phyloP scores from a whole-genome alignment of 2,888 invertebrate genomes.

The Marronus borbonicus region DNA sequence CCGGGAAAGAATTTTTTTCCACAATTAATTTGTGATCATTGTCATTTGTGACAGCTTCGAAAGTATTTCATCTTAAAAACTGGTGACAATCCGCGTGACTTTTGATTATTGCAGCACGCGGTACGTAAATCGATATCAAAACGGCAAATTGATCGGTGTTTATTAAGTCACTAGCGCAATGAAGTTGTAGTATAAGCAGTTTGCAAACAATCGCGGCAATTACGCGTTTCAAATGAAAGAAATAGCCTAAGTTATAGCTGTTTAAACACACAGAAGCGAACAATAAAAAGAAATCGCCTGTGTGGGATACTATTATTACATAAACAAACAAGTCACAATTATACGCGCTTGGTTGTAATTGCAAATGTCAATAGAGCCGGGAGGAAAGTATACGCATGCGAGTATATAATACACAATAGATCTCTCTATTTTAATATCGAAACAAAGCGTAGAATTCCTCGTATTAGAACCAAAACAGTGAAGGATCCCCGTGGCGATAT shows the following conservation, averaged over 20 bases:
- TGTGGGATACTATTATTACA: slow-evolving; percentile 45
- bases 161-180: slow-evolving; percentile 41
- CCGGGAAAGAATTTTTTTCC: too few species aligned
- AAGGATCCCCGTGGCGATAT: slow-evolving; percentile 45
- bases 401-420: slow-evolving; percentile 35
- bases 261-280: slow-evolving; percentile 38
- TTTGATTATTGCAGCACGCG: background rate
- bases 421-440: slow-evolving; percentile 47
- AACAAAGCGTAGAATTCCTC: slow-evolving; percentile 45
- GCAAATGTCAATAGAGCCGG: slow-evolving; percentile 42
- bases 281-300: slow-evolving; percentile 46
- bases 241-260: slow-evolving; percentile 30
- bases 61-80: background rate
- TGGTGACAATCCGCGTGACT: background rate
- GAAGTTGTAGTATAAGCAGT: slow-evolving; percentile 42
- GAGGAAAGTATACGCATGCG: slow-evolving; percentile 21
- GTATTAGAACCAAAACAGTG: slow-evolving; percentile 44
- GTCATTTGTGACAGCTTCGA: background rate
- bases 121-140: slow-evolving; percentile 30
- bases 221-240: slow-evolving; percentile 38
- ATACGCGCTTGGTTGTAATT: slow-evolving; percentile 43
- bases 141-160: slow-evolving; percentile 42
- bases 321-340: slow-evolving; percentile 47
- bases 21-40: too few species aligned
- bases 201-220: slow-evolving; percentile 44